Base-by-base conservation (phyloP, 2,888 invertebrate genomes). In the Tinea pellionella region DNA sequence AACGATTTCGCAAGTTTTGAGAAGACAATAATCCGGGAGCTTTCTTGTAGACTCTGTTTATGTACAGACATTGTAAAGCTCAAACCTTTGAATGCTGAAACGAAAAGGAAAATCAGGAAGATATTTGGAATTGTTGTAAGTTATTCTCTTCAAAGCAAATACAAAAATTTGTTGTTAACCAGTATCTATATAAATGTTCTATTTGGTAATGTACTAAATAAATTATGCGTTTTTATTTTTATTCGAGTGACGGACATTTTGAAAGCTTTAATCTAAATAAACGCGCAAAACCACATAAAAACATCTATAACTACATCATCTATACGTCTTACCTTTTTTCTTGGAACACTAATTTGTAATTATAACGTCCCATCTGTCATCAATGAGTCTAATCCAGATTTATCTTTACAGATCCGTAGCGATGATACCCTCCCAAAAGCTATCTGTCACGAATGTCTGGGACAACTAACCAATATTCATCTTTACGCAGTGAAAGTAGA, bases 361-460 rank as follows among this genome's bases (percentile, higher is more conserved):
- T 6, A 24, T 6, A 2, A 3, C 24, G 24, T 6, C 24, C 24
- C 24, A 24, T 24, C 24, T 24, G 3, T 24, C 24, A 24, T 24
- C 24, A 24, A 24, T 24, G 6, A 6, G 24, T 24, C 24, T 24
- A 24, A 24, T 29, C 42, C 19, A 18, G 47, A n/a, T 18, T 47
- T 47, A 16, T 9, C 32, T 47, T 67, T 63, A 4, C 70, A 87
- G 87, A 73, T 87, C 59, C 78, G 79, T 43, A 66, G 76, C 60
- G 85, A 86, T 62, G 87, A 87, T 65, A 73, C 65, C 59, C 77
- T 87, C 18, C 87, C 87, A 19, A 87, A 87, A 72, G 87, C 87
- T 65, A 86, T 87, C 70, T 87, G 87, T 67, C 87, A 87, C 68
- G 86, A 86, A 57, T 87, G 87, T 63, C 69, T 86, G 32, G 83